Evolutionary conservation across 92 coral and sea anemone species (phyloP).

Genomic region (Paramuricea clavata): DNA sequence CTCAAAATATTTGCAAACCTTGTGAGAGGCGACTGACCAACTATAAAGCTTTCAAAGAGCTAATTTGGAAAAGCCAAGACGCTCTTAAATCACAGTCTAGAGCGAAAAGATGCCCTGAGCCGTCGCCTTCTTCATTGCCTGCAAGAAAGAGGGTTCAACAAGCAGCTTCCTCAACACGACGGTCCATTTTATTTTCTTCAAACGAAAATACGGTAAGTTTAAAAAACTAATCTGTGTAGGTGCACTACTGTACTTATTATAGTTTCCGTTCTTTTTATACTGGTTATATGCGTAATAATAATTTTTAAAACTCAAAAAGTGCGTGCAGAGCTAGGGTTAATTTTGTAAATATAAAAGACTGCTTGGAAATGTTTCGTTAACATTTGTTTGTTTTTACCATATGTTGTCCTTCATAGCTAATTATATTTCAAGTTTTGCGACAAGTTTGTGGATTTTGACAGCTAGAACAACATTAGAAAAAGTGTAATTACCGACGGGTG

Average conservation of each 20-base stretch:
- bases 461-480: no score
- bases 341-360: no score
- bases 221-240: neutral
- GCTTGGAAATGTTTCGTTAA: no score
- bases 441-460: no score
- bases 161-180: neutral
- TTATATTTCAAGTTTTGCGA: no score
- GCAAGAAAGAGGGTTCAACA: neutral
- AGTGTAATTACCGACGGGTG: no score
- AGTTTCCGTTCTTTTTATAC: neutral
- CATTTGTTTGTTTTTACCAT: no score
- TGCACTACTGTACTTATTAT: neutral
- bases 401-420: no score
- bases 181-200: neutral
- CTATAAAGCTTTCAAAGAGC: neutral
- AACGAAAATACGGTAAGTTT: constrained; percentile 2
- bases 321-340: no score
- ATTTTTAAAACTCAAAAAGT: neutral
- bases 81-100: constrained; percentile 1
- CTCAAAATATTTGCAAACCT: constrained; percentile 36
- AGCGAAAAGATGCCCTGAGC: constrained; percentile 13
- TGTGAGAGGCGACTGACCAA: constrained; percentile 28
- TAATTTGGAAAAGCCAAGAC: constrained; percentile 3
- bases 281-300: neutral
- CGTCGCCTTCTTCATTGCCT: constrained; percentile 8